These are phyloP conservation scores for Cyclura pinguis DNA, from an alignment of 2,797 vertebrate species.

Conservation along the genomic window DNA sequence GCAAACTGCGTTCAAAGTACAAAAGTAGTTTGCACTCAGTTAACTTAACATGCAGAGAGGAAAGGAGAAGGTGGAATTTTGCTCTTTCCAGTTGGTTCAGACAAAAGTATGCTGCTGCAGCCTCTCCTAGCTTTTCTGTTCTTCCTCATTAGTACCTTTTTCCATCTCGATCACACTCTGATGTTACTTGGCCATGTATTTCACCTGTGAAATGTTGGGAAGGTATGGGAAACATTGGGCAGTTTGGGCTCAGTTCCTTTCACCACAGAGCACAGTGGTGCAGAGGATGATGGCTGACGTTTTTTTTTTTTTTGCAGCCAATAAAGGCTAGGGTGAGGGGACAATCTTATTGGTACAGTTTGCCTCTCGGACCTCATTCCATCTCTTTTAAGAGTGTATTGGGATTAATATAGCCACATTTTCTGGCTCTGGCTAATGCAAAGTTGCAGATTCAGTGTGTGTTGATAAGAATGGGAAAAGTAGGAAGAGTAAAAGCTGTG, in stretches of 20 bases:
- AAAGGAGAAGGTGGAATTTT: too few species aligned
- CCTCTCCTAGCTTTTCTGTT: too few species aligned
- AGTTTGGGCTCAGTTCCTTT: neutral
- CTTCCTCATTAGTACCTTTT: too few species aligned
- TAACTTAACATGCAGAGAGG: too few species aligned
- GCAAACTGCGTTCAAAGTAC: too few species aligned
- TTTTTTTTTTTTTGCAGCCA: neutral
- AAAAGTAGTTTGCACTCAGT: too few species aligned
- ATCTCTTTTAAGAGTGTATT: neutral
- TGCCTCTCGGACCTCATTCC: neutral
- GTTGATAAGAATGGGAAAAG: neutral
- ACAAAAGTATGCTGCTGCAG: too few species aligned
- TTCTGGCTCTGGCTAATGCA: neutral
- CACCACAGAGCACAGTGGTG: neutral
- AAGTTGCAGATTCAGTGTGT: neutral
- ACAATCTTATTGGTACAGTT: neutral
- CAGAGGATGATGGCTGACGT: neutral
- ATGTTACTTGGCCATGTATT: too few species aligned
- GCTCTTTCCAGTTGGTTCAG: too few species aligned
- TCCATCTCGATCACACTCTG: too few species aligned
- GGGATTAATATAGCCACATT: neutral
- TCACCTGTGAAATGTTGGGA: too few species aligned
- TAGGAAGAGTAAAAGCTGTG: neutral
- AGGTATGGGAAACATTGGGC: neutral
- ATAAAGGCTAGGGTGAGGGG: rapidly evolving